These are phyloP conservation scores for Cyphomyrus plagiostoma DNA, from an alignment of 2,113 vertebrate species.

Conservation along the genomic window DNA sequence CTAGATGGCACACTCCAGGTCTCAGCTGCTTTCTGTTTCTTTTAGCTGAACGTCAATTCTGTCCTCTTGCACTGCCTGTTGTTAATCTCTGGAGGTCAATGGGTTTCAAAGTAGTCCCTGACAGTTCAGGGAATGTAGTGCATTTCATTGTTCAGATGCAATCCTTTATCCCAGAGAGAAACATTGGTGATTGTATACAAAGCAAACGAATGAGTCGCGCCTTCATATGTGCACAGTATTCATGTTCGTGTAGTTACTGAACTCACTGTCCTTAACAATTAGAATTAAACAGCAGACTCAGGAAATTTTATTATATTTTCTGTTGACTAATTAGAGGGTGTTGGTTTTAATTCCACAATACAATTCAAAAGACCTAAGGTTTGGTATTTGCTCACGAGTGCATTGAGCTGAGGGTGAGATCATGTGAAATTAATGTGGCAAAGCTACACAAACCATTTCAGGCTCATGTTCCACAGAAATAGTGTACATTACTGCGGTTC, in stretches of 20 bases:
- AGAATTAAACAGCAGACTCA: neutral
- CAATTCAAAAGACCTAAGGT: neutral
- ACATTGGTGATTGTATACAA: neutral
- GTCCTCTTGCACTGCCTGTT: neutral
- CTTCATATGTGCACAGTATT: neutral
- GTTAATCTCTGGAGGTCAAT: neutral
- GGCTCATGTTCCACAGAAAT: neutral
- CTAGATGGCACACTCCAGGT: conserved; percentile 38
- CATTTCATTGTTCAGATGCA: neutral
- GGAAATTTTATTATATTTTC: neutral
- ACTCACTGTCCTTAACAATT: neutral
- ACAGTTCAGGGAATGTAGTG: neutral
- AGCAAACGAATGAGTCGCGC: neutral
- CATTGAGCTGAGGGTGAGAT: neutral
- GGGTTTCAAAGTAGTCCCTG: neutral
- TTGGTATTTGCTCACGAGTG: neutral
- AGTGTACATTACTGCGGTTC: neutral
- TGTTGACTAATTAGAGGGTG: neutral
- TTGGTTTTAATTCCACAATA: neutral
- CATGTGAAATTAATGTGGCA: neutral
- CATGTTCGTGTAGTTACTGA: neutral
- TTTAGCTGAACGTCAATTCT: neutral
- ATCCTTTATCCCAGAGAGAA: neutral
- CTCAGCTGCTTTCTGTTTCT: neutral
- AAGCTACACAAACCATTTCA: neutral